Base-by-base conservation (phyloP, 2,888 invertebrate genomes). In the Acanthoscelides obtectus region DNA sequence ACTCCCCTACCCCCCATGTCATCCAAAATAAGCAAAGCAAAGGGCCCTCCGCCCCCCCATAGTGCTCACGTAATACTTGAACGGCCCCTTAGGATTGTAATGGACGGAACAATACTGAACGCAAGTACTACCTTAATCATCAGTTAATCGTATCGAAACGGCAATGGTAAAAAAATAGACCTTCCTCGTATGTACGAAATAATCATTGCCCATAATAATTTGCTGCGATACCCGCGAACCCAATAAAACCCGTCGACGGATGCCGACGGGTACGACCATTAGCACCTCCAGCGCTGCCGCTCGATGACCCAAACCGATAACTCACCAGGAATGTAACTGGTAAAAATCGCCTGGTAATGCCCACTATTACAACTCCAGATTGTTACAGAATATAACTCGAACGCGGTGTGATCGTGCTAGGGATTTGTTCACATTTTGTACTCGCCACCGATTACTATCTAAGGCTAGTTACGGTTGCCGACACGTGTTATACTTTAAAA, bases 251-350 rank as follows among this genome's bases (percentile, higher is more conserved):
- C 17, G 17, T 45, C 45, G 45, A 12, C 45, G 45, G 45, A 4
- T 6, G 45, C 45, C 45, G 45, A 1, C 45, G 45, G 45, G 45
- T 45, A 45, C n/a, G n/a, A n/a, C 45, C 45, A 45, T 45, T 45
- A 45, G 17, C 45, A 45, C 45, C 45, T 45, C 45, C 45, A 45
- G 45, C 45, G 45, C 8, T 12, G 45, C 80, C 80, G 76, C 71
- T 69, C 77, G 80, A 81, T 81, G 81, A 81, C 80, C 80, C 77
- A 21, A 45, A 45, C 68, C 76, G 80, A 81, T 81, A 80, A 77
- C 76, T 78, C 76, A 71, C 72, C 71, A 76, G 79, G 81, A 81
- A 81, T 81, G 81, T 76, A 77, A 74, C 76, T 76, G 21, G 45
- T 45, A 45, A 45, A 45, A 45, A 45, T 45, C 45, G 45, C 45